phyloP scores from a whole-genome alignment of 1,140 invertebrate species.

The Megathymus violae region DNA sequence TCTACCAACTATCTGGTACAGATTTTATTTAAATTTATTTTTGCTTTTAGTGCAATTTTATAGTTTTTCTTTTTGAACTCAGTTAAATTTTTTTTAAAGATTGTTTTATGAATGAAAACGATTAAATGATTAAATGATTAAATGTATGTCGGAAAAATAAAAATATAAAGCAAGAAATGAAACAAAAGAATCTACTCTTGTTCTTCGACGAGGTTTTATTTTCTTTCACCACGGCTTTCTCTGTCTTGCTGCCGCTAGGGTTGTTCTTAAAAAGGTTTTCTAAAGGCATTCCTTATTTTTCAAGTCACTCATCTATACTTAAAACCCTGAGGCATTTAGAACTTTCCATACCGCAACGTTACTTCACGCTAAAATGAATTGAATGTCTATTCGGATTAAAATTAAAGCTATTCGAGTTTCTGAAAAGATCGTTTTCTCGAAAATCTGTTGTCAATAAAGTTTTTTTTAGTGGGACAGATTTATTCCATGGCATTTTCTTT shows the following conservation, averaged over 20 bases:
- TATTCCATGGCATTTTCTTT: conserved; percentile 1
- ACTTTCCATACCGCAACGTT: conserved; percentile 2
- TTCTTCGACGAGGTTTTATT: conserved; percentile 11
- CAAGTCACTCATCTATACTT: conserved; percentile 14
- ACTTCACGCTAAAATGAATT: conserved; percentile 10
- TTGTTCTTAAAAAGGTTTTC: conserved; percentile 19
- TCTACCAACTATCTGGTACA: too few species aligned
- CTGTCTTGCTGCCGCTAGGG: conserved; percentile 2
- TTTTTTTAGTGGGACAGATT: conserved; percentile 11
- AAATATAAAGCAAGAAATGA: conserved; percentile 1
- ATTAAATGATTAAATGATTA: too few species aligned
- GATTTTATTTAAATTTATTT: too few species aligned
- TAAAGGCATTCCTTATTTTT: conserved; percentile 13
- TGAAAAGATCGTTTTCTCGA: conserved; percentile 18
- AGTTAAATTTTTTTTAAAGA: too few species aligned
- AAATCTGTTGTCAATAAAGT: conserved; percentile 25
- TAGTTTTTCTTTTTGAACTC: too few species aligned
- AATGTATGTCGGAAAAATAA: conserved; percentile 10
- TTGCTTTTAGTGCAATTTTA: too few species aligned
- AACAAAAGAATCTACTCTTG: conserved; percentile 20
- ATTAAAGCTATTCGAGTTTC: conserved; percentile 12
- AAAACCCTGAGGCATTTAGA: background rate
- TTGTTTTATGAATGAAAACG: conserved; percentile 18
- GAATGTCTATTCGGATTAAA: conserved; percentile 22
- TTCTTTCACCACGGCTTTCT: conserved; percentile 9